These are phyloP conservation scores for Nephrotoma flavescens DNA, from an alignment of 2,888 invertebrate species.

Conservation along the genomic window DNA sequence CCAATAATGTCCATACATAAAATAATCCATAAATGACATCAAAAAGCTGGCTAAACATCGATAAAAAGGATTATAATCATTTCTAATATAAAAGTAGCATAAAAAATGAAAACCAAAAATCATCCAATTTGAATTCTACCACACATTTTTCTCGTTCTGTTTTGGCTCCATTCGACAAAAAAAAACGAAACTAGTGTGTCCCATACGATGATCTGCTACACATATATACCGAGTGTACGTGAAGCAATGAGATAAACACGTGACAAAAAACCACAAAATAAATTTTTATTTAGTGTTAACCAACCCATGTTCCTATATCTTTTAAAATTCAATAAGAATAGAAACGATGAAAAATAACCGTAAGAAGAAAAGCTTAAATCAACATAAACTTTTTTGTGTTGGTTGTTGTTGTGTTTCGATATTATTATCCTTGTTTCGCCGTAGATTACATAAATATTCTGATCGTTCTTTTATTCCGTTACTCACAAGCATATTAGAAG, in stretches of 20 bases:
- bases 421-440: background rate
- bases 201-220: background rate
- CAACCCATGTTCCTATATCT: background rate
- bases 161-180: background rate
- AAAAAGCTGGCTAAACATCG: background rate
- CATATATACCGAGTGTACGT: background rate
- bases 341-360: background rate
- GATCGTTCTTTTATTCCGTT: background rate
- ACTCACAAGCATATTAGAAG: background rate
- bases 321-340: background rate
- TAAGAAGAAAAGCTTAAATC: background rate
- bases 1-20: background rate
- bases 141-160: background rate
- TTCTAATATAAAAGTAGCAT: background rate
- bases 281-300: background rate
- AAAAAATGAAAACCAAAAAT: background rate
- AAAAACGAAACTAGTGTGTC: background rate
- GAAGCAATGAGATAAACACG: constrained; percentile 3
- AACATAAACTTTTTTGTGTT: background rate
- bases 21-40: background rate
- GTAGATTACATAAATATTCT: background rate
- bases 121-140: background rate
- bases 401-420: background rate
- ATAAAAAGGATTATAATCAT: background rate
- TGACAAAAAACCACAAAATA: background rate